phyloP scores from a whole-genome alignment of 2,888 invertebrate genomes.

The Heliconius hortense region DNA sequence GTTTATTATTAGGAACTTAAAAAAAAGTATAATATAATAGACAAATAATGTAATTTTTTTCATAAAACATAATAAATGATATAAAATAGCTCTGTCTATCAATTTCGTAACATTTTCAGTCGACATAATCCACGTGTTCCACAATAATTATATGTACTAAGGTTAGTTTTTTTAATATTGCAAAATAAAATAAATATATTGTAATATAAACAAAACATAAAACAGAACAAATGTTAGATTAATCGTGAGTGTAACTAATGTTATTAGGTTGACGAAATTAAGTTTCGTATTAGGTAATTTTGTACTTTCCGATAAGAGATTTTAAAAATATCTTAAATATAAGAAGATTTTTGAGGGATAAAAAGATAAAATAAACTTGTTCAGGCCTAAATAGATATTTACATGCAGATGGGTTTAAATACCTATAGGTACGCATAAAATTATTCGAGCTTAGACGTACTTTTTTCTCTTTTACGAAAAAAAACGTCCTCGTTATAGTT shows the following conservation, averaged over 20 bases:
- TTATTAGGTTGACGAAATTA: background rate
- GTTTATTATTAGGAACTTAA: too few relatives aligned
- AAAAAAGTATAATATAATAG: too few relatives aligned
- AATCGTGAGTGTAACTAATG: background rate
- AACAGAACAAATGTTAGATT: background rate
- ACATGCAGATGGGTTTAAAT: conserved; percentile 39
- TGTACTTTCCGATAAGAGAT: background rate
- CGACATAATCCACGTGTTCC: conserved; percentile 4
- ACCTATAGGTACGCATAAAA: conserved; percentile 32
- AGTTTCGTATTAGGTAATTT: background rate
- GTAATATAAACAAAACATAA: conserved; percentile 10
- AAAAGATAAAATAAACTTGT: conserved; percentile 16
- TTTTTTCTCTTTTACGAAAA: conserved; percentile 57
- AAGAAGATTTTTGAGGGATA: conserved; percentile 1
- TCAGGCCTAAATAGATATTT: conserved; percentile 29
- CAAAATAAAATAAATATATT: conserved; percentile 15
- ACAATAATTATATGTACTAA: conserved; percentile 35
- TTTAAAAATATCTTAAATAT: background rate
- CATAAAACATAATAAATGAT: background rate
- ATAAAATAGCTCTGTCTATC: background rate
- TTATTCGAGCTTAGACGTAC: conserved; percentile 36
- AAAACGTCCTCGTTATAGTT: conserved; percentile 66
- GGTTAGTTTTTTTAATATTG: conserved; percentile 28
- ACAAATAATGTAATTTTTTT: background rate
- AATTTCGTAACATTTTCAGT: background rate